Evolutionary conservation across 1,140 invertebrate species (phyloP), one percentile per base, ranked within the genome.

Genomic region (Panulirus ornatus): DNA sequence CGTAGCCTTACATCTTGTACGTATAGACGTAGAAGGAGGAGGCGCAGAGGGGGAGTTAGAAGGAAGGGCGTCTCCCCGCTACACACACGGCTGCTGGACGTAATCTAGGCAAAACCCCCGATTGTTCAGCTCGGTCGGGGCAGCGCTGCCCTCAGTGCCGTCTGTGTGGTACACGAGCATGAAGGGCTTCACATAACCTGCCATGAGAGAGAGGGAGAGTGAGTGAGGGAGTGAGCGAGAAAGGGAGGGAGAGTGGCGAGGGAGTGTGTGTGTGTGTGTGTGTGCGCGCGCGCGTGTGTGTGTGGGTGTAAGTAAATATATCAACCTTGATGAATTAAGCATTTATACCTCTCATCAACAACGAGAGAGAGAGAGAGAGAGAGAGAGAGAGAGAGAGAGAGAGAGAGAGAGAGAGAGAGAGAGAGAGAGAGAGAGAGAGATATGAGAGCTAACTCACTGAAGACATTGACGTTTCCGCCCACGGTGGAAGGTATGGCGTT

Each of bases 71-170:
- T 66, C 58, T 14, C 58, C n/a, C 19, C 16, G 22, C 75, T 73
- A 89, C 19, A 89, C 87, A 51, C 97, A 97, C 0, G 97, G 97
- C 93, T 97, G 97, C 93, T 97, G 97, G 2, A 97, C 95, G 92
- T 97, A 97, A 93, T 97, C 96, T 0, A 97, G 93, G 91, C 97
- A 97, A 93, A 97, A 97, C 2, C 97, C 97, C 91, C 96, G 94
- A 93, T 97, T 93, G 82, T 54, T 58, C 14, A 9, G 38, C 34
- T 92, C 91, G 0, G 40, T 19, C 3, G 70, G 70, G 63, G 42
- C 66, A 27, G 78, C 63, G 66, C 34, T 89, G 16, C 66, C 91
- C 79, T 92, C 92, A 6, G 73, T 63, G 42, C 51, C 47, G 71
- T 92, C 91, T 34, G 92, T 92, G 84, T 92, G 92, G 38, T 92